These are phyloP conservation scores for Drosophila parthenogenetica DNA, from an alignment of 2,888 invertebrate genomes.

Conservation along the genomic window DNA sequence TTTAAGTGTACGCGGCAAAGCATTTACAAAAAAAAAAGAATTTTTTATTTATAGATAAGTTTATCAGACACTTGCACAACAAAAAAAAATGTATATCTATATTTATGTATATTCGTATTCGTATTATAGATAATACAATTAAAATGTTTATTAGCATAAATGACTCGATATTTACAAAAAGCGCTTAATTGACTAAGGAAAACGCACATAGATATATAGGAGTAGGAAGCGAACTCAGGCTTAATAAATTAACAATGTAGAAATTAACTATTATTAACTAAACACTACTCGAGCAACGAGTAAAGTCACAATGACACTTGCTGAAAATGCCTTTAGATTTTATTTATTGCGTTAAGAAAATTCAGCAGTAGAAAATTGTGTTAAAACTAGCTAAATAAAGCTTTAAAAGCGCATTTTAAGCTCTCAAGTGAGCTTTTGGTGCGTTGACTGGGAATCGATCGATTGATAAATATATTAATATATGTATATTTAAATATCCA, in stretches of 20 bases:
- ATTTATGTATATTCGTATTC: constrained; percentile 25
- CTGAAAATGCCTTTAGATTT: constrained; percentile 7
- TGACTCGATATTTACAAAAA: constrained; percentile 81
- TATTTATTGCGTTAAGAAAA: not conserved
- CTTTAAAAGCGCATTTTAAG: constrained; percentile 2
- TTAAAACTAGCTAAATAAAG: not conserved
- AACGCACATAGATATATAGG: constrained; percentile 30
- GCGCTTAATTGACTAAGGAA: constrained; percentile 71
- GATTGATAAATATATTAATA: no score
- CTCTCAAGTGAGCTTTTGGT: not conserved
- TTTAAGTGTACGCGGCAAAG: constrained; percentile 66
- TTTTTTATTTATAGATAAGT: constrained; percentile 6
- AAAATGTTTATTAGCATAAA: constrained; percentile 67
- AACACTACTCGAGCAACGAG: constrained; percentile 42
- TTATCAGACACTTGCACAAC: constrained; percentile 37
- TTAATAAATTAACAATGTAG: constrained; percentile 66
- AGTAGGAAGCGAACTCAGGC: constrained; percentile 53
- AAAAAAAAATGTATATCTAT: constrained; percentile 19
- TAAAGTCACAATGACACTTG: constrained; percentile 21
- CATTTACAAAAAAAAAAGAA: constrained; percentile 28
- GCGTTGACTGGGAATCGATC: not conserved
- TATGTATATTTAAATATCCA: no score
- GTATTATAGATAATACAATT: constrained; percentile 34
- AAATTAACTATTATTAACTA: constrained; percentile 57
- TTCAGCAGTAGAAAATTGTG: not conserved